Evolutionary conservation across 2,113 vertebrate species (phyloP).

Genomic region (Odocoileus virginianus): DNA sequence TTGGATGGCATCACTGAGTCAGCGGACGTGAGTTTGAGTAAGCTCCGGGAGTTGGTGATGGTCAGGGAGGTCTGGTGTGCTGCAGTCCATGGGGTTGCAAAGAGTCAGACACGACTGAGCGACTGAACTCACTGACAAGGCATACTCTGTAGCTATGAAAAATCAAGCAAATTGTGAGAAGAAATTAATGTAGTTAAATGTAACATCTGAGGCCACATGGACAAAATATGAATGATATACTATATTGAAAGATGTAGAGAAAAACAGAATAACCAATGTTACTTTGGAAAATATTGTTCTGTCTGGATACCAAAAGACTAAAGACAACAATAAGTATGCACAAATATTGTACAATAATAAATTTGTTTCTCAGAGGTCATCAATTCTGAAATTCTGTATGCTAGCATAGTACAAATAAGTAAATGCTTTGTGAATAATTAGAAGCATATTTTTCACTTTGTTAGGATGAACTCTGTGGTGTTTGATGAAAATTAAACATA

Average conservation of each 20-base stretch:
- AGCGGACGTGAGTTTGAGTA: neutral
- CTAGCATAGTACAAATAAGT: neutral
- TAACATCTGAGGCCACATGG: neutral
- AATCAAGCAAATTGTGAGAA: neutral
- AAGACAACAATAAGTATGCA: neutral
- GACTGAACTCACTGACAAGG: neutral
- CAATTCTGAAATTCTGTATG: neutral
- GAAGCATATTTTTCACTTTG: neutral
- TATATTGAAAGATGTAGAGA: neutral
- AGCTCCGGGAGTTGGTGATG: neutral
- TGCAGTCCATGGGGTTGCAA: neutral
- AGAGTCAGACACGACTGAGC: rapidly evolving
- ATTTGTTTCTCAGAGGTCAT: neutral
- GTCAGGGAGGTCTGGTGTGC: neutral
- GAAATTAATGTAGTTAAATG: neutral
- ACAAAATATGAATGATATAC: neutral
- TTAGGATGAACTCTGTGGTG: neutral
- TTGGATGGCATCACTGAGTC: neutral
- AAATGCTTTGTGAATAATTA: neutral
- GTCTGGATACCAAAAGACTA: neutral
- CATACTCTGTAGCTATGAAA: neutral
- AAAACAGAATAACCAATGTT: neutral
- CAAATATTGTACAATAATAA: neutral
- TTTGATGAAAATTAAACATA: neutral
- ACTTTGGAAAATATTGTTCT: neutral